Evolutionary conservation across 2,797 vertebrate genomes (phyloP).

Genomic region (Lagodon rhomboides): DNA sequence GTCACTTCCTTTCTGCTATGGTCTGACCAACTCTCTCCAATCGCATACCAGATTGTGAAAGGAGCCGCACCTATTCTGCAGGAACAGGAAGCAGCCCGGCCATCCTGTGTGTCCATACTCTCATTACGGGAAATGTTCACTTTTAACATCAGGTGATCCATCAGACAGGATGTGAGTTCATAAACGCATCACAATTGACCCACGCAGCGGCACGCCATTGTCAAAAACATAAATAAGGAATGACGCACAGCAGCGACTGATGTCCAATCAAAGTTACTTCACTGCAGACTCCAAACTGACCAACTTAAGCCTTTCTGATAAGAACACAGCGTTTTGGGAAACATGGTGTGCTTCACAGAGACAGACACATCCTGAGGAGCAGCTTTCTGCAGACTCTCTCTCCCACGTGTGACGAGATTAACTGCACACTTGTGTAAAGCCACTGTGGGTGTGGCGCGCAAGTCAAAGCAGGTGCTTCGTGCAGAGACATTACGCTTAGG

Average conservation of each 20-base stretch:
- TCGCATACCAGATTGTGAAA: slow-evolving; percentile 4
- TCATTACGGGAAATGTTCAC: not conserved
- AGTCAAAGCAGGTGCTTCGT: slow-evolving; percentile 25
- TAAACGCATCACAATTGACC: not conserved
- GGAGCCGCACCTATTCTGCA: not conserved
- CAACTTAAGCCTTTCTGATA: too few relatives aligned
- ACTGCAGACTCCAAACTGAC: not conserved
- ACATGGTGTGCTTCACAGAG: not conserved
- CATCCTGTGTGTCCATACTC: not conserved
- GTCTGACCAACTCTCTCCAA: slow-evolving; percentile 20
- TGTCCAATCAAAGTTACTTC: not conserved
- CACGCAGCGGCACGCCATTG: not conserved
- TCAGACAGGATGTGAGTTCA: slow-evolving; percentile 30
- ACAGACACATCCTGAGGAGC: not conserved
- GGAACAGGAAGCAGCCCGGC: not conserved
- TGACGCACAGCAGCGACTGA: not conserved
- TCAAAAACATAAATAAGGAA: not conserved
- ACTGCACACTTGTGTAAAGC: slow-evolving; percentile 14
- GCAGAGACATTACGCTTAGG: not conserved
- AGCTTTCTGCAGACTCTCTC: not conserved
- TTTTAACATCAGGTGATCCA: not conserved
- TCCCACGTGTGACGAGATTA: slow-evolving; percentile 24
- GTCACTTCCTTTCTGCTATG: slow-evolving; percentile 54
- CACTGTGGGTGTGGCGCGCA: slow-evolving; percentile 1
- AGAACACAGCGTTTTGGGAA: not conserved